A percentile compares a stretch with the other conserved stretches of the same genome.
These are phyloP conservation scores for Ovis canadensis DNA, from an alignment of 2,113 vertebrate species.

Conservation along the genomic window DNA sequence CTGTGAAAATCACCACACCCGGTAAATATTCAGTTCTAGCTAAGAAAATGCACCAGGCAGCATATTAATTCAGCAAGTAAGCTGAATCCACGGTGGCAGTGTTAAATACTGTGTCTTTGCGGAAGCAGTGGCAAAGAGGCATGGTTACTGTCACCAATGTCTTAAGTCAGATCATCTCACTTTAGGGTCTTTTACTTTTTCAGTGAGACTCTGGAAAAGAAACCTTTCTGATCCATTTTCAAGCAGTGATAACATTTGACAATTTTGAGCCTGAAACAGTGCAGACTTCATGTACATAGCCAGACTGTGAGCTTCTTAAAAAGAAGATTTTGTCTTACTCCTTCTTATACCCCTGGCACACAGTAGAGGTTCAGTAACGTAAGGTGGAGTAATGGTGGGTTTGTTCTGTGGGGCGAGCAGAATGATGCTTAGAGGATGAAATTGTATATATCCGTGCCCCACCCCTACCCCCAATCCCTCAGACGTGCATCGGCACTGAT, in stretches of 20 bases:
- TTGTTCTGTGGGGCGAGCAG: neutral
- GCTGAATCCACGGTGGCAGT: neutral
- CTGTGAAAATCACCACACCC: neutral
- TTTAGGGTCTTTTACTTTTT: slow-evolving; percentile 25
- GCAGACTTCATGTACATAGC: neutral
- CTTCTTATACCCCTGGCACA: neutral
- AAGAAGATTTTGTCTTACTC: neutral
- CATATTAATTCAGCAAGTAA: neutral
- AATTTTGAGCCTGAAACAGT: neutral
- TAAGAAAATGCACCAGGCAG: neutral
- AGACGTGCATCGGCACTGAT: neutral
- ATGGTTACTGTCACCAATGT: neutral
- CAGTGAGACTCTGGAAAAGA: neutral
- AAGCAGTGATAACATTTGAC: neutral
- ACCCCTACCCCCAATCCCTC: neutral
- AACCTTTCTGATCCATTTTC: slow-evolving; percentile 24
- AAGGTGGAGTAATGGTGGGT: neutral
- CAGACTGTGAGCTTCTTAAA: neutral
- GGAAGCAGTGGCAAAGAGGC: neutral
- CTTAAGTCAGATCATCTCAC: neutral
- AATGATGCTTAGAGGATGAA: neutral
- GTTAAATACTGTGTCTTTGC: neutral
- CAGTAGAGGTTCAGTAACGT: neutral
- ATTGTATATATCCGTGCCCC: neutral
- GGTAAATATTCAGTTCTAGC: neutral